Evolutionary conservation across 2,113 vertebrate genomes (phyloP), one percentile per base, ranked within the genome.

Genomic region (Lepidothrix coronata): DNA sequence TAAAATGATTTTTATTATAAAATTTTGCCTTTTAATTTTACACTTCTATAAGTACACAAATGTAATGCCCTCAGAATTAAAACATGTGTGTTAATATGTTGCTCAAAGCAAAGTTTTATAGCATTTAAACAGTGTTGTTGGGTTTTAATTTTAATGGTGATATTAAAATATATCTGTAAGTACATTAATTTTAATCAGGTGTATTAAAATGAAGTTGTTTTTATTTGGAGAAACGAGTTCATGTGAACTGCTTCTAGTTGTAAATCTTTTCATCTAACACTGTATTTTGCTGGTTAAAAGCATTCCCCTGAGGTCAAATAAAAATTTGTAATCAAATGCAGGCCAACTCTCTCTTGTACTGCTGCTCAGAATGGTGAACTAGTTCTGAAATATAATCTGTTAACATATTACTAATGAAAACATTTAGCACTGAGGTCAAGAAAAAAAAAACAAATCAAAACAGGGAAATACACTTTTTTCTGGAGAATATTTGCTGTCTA

Each of bases 361-460:
- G 62, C 85, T 93, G 33, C 93, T 91, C 62, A 91, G 71, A 97
- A 92, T 90, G 37, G 83, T 91, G 59, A 93, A 83, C 91, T 91
- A 51, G 58, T 95, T 97, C 86, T 97, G 96, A 96, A 97, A 96
- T 94, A 93, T 51, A 97, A 95, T 95, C 68, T 1, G 6, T 92
- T 94, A 94, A 84, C 80, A 76, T 97, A 95, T 95, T 97, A 76
- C 62, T 95, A 96, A 92, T 94, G 92, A 97, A 98, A 97, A 96
- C 92, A 54, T 61, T 86, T 96, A 96, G 55, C 54, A 70, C 24
- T 0, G 1, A 83, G 54, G 54, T 91, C 55, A 84, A 82, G 46
- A 11, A 22, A 48, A 27, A 27, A 51, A 51, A 51, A 44, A 44
- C 44, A 23, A 48, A 48, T 6, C 23, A 51, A 51, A 51, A 52